A percentile compares a stretch with the other conserved stretches of the same genome.
These are phyloP conservation scores for Clarias pachynema DNA, from an alignment of 2,797 vertebrate genomes.

Conservation along the genomic window DNA sequence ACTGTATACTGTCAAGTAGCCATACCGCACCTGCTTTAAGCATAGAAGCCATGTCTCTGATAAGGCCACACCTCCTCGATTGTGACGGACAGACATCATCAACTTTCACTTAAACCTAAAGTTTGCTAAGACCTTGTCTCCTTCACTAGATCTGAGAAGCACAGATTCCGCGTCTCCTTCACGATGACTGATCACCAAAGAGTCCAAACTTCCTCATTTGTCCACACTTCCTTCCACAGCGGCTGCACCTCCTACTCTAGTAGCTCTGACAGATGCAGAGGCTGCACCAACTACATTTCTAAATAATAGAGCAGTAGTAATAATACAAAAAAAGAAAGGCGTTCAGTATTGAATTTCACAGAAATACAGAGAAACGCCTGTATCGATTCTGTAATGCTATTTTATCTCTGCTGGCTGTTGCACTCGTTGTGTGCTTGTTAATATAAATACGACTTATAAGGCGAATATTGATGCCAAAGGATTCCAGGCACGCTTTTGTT, in stretches of 20 bases:
- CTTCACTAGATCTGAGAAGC: background rate
- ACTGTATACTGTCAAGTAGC: background rate
- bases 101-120: background rate
- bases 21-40: no score
- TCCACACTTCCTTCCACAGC: background rate
- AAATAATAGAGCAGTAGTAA: background rate
- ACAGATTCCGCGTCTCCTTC: background rate
- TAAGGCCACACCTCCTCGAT: background rate
- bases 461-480: slow-evolving; percentile 11
- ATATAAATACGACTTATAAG: background rate
- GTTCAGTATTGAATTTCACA: background rate
- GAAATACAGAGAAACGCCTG: background rate
- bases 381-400: slow-evolving; percentile 11
- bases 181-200: background rate
- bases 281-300: slow-evolving; percentile 4
- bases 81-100: background rate
- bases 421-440: background rate
- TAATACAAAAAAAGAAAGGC: background rate
- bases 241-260: background rate
- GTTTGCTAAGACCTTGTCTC: background rate
- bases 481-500: background rate
- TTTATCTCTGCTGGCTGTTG: background rate
- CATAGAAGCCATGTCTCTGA: background rate
- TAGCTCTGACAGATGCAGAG: background rate
- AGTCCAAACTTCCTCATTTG: background rate